Evolutionary conservation across 2,113 vertebrate species (phyloP).

Genomic region (Gnathonemus longibarbis): DNA sequence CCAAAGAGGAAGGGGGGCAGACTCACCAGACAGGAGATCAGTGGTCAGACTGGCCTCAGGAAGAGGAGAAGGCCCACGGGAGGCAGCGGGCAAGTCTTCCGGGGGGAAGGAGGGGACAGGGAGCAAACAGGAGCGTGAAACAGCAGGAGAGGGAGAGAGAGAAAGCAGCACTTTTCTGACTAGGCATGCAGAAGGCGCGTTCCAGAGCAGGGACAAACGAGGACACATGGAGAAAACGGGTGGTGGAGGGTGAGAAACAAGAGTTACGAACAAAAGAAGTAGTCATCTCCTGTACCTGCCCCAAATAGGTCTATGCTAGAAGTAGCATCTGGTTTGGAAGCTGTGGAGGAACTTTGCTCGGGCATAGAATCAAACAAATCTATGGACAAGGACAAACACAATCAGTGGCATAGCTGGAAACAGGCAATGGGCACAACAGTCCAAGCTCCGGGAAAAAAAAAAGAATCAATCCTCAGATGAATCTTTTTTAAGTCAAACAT

Average conservation of each 20-base stretch:
- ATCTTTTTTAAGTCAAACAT: constrained; percentile 12
- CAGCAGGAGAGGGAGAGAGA: constrained; percentile 48
- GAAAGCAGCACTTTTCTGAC: constrained; percentile 14
- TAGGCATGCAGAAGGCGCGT: constrained; percentile 61
- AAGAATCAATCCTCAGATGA: constrained; percentile 13
- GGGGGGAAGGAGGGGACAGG: constrained; percentile 48
- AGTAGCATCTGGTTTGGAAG: constrained; percentile 86
- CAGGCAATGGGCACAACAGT: background rate
- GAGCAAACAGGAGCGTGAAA: constrained; percentile 46
- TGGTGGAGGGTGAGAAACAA: constrained; percentile 50
- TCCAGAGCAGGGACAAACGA: constrained; percentile 56
- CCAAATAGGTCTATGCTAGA: constrained; percentile 99
- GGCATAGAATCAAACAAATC: constrained; percentile 98
- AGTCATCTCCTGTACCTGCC: constrained; percentile 79
- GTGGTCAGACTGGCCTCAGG: constrained; percentile 79
- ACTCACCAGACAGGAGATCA: constrained; percentile 95
- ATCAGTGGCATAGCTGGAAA: constrained; percentile 31
- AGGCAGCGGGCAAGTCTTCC: constrained; percentile 95
- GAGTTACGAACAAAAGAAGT: constrained; percentile 52
- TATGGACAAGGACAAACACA: constrained; percentile 88
- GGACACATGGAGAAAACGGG: constrained; percentile 36
- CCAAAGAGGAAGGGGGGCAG: constrained; percentile 36
- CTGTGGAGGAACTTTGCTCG: constrained; percentile 77
- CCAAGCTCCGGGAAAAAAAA: background rate
- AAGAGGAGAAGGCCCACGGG: constrained; percentile 85